Percentiles rank a stretch among this genome's conserved stretches.
Conservation (phyloP, 2,797 vertebrate genomes). For the Capromys pilorides region DNA sequence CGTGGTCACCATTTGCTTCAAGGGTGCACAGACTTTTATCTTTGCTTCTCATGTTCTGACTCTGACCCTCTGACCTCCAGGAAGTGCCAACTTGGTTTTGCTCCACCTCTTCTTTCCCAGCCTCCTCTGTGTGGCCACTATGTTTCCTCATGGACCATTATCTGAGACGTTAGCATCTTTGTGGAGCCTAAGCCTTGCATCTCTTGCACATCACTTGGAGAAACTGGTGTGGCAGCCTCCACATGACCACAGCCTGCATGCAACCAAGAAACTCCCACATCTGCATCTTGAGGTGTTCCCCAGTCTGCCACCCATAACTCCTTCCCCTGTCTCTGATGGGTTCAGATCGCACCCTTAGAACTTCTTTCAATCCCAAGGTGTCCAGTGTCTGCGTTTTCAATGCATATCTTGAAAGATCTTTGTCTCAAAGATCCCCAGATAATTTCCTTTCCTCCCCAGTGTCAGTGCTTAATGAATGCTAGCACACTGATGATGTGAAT, state of each 20-base stretch:
- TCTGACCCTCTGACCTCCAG: neutral
- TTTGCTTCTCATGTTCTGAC: neutral
- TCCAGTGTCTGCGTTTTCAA: neutral
- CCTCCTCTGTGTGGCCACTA: neutral
- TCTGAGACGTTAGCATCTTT: too few relatives aligned
- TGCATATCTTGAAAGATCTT: neutral
- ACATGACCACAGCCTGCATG: neutral
- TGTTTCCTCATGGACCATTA: neutral
- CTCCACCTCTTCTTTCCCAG: rapidly evolving
- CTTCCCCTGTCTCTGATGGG: neutral
- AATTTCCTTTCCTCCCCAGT: neutral
- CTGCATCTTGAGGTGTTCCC: neutral
- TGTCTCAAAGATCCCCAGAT: neutral
- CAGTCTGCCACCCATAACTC: neutral
- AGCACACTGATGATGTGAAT: neutral
- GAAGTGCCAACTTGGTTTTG: neutral
- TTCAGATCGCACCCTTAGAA: neutral
- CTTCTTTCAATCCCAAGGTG: neutral
- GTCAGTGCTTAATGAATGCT: neutral
- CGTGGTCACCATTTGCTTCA: rapidly evolving
- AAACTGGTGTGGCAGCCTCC: neutral
- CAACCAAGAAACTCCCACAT: neutral
- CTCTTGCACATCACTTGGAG: neutral
- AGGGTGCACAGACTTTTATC: neutral
- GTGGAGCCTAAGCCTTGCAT: neutral